Percentiles rank a stretch among this genome's conserved stretches.
These are phyloP conservation scores for Hormaphis cornu DNA, from an alignment of 1,140 invertebrate genomes.

Conservation along the genomic window DNA sequence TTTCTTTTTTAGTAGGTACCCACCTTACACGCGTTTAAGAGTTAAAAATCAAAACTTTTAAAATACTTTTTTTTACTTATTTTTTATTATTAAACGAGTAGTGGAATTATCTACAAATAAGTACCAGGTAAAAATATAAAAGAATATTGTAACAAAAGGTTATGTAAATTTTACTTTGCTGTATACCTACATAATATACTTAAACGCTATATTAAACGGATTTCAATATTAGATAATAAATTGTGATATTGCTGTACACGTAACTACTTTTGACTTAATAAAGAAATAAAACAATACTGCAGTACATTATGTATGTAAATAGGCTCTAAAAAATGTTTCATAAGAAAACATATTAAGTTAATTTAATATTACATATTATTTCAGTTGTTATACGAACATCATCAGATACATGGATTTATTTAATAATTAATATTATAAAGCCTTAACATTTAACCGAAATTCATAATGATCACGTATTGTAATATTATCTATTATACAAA, in stretches of 20 bases:
- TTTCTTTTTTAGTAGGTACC: no score
- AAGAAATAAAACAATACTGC: background rate
- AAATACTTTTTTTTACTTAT: no score
- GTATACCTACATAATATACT: background rate
- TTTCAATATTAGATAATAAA: background rate
- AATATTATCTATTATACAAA: background rate
- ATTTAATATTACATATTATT: background rate
- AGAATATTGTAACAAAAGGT: background rate
- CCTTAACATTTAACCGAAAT: background rate
- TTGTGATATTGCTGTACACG: conserved; percentile 20
- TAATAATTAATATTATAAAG: background rate
- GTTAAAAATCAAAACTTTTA: no score
- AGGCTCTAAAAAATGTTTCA: no score
- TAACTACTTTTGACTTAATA: background rate
- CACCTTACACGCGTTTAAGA: no score
- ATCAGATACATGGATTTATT: no score
- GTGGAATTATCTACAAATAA: conserved; percentile 4
- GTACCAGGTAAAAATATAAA: background rate
- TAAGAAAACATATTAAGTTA: no score
- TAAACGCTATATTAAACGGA: no score
- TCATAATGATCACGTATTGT: no score
- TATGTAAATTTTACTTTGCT: background rate
- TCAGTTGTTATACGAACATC: no score
- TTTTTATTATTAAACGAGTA: no score
- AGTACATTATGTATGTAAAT: no score